Base-by-base conservation (phyloP, 2,888 invertebrate genomes). In the Papilio demoleus region DNA sequence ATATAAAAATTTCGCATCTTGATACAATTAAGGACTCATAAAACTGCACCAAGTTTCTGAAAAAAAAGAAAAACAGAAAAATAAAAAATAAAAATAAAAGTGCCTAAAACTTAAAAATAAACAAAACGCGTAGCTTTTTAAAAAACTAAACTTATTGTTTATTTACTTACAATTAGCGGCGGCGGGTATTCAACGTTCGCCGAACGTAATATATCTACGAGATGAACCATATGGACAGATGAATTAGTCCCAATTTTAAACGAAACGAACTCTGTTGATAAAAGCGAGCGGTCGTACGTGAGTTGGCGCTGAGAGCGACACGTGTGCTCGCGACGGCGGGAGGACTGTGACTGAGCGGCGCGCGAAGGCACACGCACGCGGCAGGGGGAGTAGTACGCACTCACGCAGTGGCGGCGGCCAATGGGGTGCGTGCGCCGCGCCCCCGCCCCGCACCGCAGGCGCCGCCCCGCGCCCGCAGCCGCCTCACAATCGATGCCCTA, bases 151-250 rank as follows among this genome's bases (percentile, higher is more conserved):
- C 70, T 73, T 63, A 24, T 42, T 36, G 22, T 60, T 42, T 62
- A 62, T 85, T 85, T 94, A 95, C 95, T 95, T 93, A 95, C 95
- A 94, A 95, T 95, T 94, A 94, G 93, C 92, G 94, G 94, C 85
- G 92, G 92, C 93, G 95, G 94, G 93, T 95, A 95, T 91, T 95
- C 96, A 94, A 95, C 95, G 89, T 95, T 95, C 93, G 94, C 95
- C 94, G 95, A 95, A 93, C 95, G 95, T 93, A 95, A 95, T 91
- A 95, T 94, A 93, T 95, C 95, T 92, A 95, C 94, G 93, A 95
- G 95, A 93, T 96, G 96, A 94, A 96, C 96, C 96, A 96, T 96
- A 95, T 95, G 95, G 95, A 94, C 94, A 92, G 93, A 87, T 92
- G 81, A 85, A 81, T 85, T 84, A 85, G 83, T 87, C 75, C 75